These are phyloP conservation scores for Pterobdella sp. DNA, from an alignment of 2,888 invertebrate genomes.

Conservation along the genomic window DNA sequence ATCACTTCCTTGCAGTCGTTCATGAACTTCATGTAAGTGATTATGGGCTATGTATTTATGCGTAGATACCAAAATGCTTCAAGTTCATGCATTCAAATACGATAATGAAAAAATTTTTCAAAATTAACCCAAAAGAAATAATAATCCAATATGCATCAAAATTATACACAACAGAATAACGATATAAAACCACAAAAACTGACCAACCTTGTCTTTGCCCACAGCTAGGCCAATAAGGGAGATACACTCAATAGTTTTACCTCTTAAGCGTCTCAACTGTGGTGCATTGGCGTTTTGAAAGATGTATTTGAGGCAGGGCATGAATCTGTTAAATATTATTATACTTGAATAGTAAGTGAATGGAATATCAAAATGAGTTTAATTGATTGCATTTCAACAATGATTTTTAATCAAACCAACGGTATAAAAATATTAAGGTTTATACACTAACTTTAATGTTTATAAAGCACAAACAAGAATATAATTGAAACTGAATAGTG, in stretches of 20 bases:
- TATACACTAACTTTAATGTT: too few species aligned
- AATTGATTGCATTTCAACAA: too few species aligned
- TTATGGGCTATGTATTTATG: background rate
- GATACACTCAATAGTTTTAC: constrained; percentile 97
- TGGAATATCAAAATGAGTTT: too few species aligned
- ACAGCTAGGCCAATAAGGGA: constrained; percentile 78
- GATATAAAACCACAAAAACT: constrained; percentile 17
- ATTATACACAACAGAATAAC: background rate
- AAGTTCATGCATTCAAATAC: constrained; percentile 13
- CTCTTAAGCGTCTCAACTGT: constrained; percentile 80
- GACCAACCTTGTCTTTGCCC: constrained; percentile 52
- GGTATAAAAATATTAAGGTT: too few species aligned
- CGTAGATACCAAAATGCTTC: constrained; percentile 1
- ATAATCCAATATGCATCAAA: background rate
- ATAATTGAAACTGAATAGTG: background rate
- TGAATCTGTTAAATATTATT: constrained; percentile 56
- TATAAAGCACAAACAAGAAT: background rate
- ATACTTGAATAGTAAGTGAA: too few species aligned
- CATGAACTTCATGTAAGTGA: constrained; percentile 36
- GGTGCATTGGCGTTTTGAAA: constrained; percentile 74
- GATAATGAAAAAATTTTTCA: background rate
- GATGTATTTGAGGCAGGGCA: constrained; percentile 90
- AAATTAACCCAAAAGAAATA: constrained; percentile 12
- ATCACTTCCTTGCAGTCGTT: constrained; percentile 39
- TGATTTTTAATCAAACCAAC: too few species aligned